These are phyloP conservation scores for Stenodema calcarata DNA, from an alignment of 2,888 invertebrate genomes.

Conservation along the genomic window DNA sequence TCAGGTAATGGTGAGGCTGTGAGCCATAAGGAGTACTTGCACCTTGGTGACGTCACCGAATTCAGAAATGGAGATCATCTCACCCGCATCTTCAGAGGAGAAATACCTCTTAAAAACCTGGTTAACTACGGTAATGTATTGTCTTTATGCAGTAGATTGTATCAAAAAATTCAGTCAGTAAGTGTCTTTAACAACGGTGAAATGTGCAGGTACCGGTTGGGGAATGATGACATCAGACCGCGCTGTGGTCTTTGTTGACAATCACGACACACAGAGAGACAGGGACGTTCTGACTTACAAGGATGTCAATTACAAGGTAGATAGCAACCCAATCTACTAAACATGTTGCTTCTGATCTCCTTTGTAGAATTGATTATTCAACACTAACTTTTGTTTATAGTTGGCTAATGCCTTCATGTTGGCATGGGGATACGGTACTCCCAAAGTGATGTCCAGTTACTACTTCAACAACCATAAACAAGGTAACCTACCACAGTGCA, in stretches of 20 bases:
- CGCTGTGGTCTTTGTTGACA: conserved; percentile 81
- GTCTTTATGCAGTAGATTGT: too few species aligned
- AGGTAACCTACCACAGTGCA: too few species aligned
- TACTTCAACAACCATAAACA: conserved; percentile 65
- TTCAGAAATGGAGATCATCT: conserved; percentile 70
- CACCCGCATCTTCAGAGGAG: conserved; percentile 67
- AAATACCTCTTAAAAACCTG: conserved; percentile 71
- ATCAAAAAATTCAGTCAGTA: too few species aligned
- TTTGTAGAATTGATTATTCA: background rate
- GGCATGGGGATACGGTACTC: conserved; percentile 78
- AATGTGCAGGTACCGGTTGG: conserved; percentile 19
- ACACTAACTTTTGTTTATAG: conserved; percentile 58
- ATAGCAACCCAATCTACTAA: too few species aligned
- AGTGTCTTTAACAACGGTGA: too few species aligned
- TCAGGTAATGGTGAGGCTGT: conserved; percentile 63
- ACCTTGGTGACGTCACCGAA: conserved; percentile 75
- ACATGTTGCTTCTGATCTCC: too few species aligned
- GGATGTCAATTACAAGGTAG: conserved; percentile 64
- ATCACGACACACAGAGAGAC: conserved; percentile 89
- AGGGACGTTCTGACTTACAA: conserved; percentile 69
- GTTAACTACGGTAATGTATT: conserved; percentile 66
- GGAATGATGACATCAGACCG: conserved; percentile 59
- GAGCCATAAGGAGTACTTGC: conserved; percentile 62
- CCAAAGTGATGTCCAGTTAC: conserved; percentile 86
- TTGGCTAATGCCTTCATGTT: conserved; percentile 86